Conservation (phyloP, 2,888 invertebrate genomes). For the Morpho achilles region DNA sequence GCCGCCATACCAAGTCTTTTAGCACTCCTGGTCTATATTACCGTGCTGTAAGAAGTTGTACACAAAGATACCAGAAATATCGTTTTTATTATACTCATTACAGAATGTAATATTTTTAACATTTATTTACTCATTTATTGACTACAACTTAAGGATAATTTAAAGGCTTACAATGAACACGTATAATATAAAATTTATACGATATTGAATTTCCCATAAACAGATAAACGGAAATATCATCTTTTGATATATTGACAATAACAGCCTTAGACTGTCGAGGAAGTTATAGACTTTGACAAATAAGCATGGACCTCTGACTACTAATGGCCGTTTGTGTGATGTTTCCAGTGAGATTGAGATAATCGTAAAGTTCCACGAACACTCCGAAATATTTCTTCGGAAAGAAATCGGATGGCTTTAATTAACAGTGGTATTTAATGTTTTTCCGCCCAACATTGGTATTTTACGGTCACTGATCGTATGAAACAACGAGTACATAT, state of each 20-base stretch:
- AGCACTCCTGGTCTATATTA: too few species aligned
- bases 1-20: too few species aligned
- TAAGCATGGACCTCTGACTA: slow-evolving; percentile 4
- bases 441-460: slow-evolving; percentile 7
- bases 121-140: too few species aligned
- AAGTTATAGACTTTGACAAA: slow-evolving; percentile 1
- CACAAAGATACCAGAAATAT: too few species aligned
- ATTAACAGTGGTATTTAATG: slow-evolving; percentile 8
- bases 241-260: slow-evolving; percentile 2
- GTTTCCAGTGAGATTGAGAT: slow-evolving; percentile 7
- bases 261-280: not conserved
- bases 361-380: not conserved
- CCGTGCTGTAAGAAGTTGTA: too few species aligned
- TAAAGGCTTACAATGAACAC: too few species aligned
- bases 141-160: too few species aligned
- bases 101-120: too few species aligned
- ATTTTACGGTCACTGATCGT: slow-evolving; percentile 18
- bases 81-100: too few species aligned
- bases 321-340: not conserved
- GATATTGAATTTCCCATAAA: too few species aligned
- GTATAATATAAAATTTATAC: too few species aligned
- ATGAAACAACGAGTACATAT: slow-evolving; percentile 10
- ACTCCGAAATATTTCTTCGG: slow-evolving; percentile 1
- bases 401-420: slow-evolving; percentile 11
- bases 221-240: slow-evolving; percentile 1